These are phyloP conservation scores for Garrulus glandarius DNA, from an alignment of 2,797 vertebrate genomes.

Conservation along the genomic window DNA sequence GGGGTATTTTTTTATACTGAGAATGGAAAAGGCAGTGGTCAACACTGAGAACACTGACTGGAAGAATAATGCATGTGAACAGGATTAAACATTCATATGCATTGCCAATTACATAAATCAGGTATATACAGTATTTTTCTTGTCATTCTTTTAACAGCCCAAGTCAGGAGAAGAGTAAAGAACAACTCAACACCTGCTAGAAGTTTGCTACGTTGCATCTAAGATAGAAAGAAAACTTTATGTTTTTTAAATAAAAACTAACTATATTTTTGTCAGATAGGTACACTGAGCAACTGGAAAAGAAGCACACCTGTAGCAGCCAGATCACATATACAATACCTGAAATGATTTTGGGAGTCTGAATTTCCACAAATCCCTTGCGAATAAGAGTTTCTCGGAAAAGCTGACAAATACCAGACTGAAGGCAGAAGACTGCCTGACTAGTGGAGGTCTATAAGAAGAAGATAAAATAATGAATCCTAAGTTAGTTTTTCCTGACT, in stretches of 20 bases:
- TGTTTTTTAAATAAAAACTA: background rate
- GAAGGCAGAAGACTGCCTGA: slow-evolving; percentile 93
- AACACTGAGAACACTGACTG: background rate
- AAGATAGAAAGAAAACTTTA: background rate
- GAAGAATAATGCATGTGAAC: background rate
- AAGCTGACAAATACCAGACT: slow-evolving; percentile 95
- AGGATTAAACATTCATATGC: background rate
- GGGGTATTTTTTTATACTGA: background rate
- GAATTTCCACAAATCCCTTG: slow-evolving; percentile 98
- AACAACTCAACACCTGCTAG: background rate
- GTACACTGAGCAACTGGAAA: background rate
- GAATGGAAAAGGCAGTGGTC: background rate
- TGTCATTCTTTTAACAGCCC: background rate
- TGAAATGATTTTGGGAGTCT: slow-evolving; percentile 99
- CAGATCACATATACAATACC: slow-evolving; percentile 75
- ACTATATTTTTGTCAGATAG: background rate
- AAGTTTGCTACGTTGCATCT: background rate
- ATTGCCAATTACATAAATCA: background rate
- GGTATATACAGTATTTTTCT: background rate
- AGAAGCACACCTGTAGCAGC: background rate
- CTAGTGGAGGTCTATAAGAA: slow-evolving; percentile 91
- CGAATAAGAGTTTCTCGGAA: slow-evolving; percentile 93
- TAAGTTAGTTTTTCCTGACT: slow-evolving; percentile 34
- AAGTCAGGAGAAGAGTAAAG: background rate
- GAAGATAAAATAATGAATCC: slow-evolving; percentile 49